These are phyloP conservation scores for Belgica antarctica DNA, from an alignment of 2,888 invertebrate genomes.

Conservation along the genomic window DNA sequence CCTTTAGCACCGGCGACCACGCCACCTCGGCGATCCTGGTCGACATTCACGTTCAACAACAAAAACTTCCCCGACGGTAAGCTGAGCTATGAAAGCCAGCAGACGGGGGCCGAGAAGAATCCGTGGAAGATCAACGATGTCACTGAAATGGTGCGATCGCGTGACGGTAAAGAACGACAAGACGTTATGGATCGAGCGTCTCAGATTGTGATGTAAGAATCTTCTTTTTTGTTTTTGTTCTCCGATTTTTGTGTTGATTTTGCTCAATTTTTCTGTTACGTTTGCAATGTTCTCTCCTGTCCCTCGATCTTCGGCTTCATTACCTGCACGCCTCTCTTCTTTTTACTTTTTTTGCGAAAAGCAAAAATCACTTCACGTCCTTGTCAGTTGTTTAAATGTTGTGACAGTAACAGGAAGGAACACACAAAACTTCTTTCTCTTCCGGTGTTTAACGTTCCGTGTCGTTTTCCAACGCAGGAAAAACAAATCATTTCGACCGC, in stretches of 20 bases:
- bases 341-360: conserved; percentile 37
- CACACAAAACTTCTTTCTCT: conserved; percentile 25
- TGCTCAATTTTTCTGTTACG: neutral
- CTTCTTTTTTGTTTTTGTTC: conserved; percentile 45
- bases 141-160: conserved; percentile 46
- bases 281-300: conserved; percentile 11
- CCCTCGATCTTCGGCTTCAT: conserved; percentile 55
- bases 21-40: conserved; percentile 48
- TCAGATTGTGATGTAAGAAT: conserved; percentile 80
- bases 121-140: conserved; percentile 49
- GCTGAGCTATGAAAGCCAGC: conserved; percentile 48
- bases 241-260: conserved; percentile 41
- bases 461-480: conserved; percentile 78
- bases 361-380: conserved; percentile 18
- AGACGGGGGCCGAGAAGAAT: conserved; percentile 47
- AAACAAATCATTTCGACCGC: conserved; percentile 88
- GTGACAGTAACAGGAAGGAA: conserved; percentile 40
- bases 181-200: conserved; percentile 81
- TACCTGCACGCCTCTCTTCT: conserved; percentile 14
- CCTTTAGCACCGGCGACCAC: conserved; percentile 46
- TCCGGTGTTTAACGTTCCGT: conserved; percentile 19
- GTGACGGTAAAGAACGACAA: conserved; percentile 48
- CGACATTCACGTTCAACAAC: conserved; percentile 49
- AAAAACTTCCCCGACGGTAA: conserved; percentile 49
- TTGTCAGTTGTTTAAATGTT: conserved; percentile 30